phyloP scores from a whole-genome alignment of 2,888 invertebrate species.

The Mythimna ferrago region DNA sequence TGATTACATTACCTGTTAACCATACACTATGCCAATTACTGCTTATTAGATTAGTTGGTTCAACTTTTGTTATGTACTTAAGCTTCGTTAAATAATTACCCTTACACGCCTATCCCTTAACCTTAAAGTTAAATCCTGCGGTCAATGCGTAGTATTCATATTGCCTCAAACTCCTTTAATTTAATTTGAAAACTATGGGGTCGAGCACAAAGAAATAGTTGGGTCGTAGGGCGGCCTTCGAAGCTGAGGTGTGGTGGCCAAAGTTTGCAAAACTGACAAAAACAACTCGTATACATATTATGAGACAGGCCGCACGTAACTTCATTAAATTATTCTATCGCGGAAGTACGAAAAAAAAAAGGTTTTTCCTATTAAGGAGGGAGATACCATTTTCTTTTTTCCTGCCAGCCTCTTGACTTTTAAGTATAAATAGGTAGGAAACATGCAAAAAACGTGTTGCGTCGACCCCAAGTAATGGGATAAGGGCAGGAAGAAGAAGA shows the following conservation, averaged over 20 bases:
- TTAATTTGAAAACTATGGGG: constrained; percentile 85
- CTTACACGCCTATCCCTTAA: constrained; percentile 39
- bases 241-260: constrained; percentile 51
- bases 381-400: constrained; percentile 5
- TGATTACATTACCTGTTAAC: constrained; percentile 72
- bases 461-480: no score
- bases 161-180: constrained; percentile 73
- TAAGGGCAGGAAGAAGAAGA: no score
- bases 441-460: no score
- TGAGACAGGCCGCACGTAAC: constrained; percentile 32
- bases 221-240: constrained; percentile 63
- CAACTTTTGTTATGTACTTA: constrained; percentile 45
- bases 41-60: constrained; percentile 74
- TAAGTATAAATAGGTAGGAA: background rate
- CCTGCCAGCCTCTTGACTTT: constrained; percentile 1
- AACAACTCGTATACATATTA: constrained; percentile 51
- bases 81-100: constrained; percentile 57
- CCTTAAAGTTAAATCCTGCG: constrained; percentile 64
- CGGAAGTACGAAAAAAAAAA: background rate
- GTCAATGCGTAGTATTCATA: constrained; percentile 66
- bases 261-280: constrained; percentile 62
- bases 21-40: constrained; percentile 65
- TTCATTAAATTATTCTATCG: constrained; percentile 39
- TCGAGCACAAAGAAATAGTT: constrained; percentile 85
- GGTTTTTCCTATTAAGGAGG: background rate